A percentile compares a stretch with the other conserved stretches of the same genome.
Evolutionary conservation across 2,888 invertebrate genomes (phyloP).

Genomic region (Scaptomyza flava): DNA sequence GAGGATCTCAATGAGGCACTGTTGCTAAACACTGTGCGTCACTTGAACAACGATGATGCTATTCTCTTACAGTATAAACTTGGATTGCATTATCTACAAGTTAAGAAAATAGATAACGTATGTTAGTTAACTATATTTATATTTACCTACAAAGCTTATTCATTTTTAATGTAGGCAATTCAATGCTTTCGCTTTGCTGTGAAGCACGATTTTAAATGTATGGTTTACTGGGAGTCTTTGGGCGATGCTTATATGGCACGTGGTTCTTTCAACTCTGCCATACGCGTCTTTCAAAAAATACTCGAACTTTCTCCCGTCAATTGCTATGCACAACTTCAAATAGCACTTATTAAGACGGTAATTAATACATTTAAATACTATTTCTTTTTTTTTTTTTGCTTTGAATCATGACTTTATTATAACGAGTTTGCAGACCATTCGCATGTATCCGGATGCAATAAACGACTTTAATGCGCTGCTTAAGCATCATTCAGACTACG

Average conservation of each 20-base stretch:
- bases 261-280: conserved; percentile 95
- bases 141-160: not conserved
- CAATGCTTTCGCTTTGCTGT: conserved; percentile 90
- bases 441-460: conserved; percentile 89
- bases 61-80: conserved; percentile 94
- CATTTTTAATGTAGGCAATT: conserved; percentile 86
- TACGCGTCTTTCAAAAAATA: conserved; percentile 93
- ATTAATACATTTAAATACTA: not conserved
- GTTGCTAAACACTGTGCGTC: conserved; percentile 83
- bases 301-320: conserved; percentile 88
- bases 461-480: conserved; percentile 88
- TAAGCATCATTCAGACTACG: conserved; percentile 86
- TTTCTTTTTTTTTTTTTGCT: no score
- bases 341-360: conserved; percentile 89
- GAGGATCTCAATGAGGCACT: conserved; percentile 83
- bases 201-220: conserved; percentile 88
- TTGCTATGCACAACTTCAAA: conserved; percentile 90
- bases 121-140: conserved; percentile 2
- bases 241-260: conserved; percentile 95
- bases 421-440: conserved; percentile 67
- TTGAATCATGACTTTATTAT: not conserved
- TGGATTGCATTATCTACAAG: conserved; percentile 91
- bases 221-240: conserved; percentile 93
- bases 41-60: conserved; percentile 85
- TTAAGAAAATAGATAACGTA: conserved; percentile 88